Percentiles rank a stretch among this genome's conserved stretches.
phyloP scores from a whole-genome alignment of 2,888 invertebrate species.

The Yponomeuta cagnagella region DNA sequence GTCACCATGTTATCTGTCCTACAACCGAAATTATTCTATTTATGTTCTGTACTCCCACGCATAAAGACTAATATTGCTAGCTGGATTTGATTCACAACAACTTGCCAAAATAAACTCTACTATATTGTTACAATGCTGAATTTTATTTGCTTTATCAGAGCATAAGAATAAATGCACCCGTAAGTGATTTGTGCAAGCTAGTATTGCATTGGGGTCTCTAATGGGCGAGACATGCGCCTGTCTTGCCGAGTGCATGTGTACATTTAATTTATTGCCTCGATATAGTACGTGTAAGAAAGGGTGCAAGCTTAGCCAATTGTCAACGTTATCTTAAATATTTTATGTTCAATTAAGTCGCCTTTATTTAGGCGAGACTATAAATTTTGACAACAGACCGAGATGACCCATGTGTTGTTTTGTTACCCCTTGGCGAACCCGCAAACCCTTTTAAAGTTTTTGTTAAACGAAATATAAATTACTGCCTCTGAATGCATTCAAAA shows the following conservation, averaged over 20 bases:
- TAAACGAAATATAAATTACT: constrained; percentile 4
- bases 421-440: neutral
- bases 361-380: constrained; percentile 48
- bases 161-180: constrained; percentile 29
- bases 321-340: constrained; percentile 67
- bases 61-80: constrained; percentile 34
- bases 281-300: constrained; percentile 43
- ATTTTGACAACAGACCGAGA: constrained; percentile 40
- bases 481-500: neutral
- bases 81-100: constrained; percentile 18
- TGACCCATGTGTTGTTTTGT: constrained; percentile 21
- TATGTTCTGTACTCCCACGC: constrained; percentile 30
- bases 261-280: constrained; percentile 55
- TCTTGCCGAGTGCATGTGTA: constrained; percentile 44
- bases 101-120: constrained; percentile 16
- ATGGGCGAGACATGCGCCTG: constrained; percentile 57
- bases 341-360: constrained; percentile 52
- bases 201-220: constrained; percentile 55
- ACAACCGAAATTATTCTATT: constrained; percentile 28
- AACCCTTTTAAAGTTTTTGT: neutral
- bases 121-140: neutral
- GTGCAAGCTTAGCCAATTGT: constrained; percentile 58
- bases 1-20: constrained; percentile 58
- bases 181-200: constrained; percentile 55
- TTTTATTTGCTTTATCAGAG: neutral